These are phyloP conservation scores for Tenthredo distinguenda DNA, from an alignment of 2,888 invertebrate species.

Conservation along the genomic window DNA sequence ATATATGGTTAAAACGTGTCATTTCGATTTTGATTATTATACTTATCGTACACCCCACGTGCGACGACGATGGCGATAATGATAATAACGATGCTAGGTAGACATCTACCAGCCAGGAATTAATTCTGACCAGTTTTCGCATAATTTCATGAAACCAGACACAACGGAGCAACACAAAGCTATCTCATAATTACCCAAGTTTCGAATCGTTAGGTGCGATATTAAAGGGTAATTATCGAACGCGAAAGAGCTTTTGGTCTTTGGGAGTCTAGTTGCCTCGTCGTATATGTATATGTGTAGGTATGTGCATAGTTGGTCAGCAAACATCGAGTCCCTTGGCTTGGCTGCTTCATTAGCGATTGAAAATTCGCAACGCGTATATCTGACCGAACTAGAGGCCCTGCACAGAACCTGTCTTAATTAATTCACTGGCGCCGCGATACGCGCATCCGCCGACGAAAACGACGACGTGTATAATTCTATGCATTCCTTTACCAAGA, in stretches of 20 bases:
- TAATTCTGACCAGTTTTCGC: not conserved
- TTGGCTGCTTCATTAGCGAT: slow-evolving; percentile 43
- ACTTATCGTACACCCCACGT: not conserved
- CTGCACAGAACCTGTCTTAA: slow-evolving; percentile 8
- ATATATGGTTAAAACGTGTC: not conserved
- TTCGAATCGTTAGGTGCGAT: not conserved
- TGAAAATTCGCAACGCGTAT: slow-evolving; percentile 42
- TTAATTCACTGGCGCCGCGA: slow-evolving; percentile 42
- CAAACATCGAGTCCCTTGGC: slow-evolving; percentile 21
- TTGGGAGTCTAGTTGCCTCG: slow-evolving; percentile 23
- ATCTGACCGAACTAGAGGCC: not conserved
- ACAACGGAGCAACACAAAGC: not conserved
- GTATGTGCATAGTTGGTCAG: not conserved
- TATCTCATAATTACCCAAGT: slow-evolving; percentile 38
- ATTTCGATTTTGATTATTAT: not conserved
- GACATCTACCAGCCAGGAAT: not conserved
- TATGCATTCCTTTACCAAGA: slow-evolving; percentile 19
- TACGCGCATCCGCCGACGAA: slow-evolving; percentile 31
- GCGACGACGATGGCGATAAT: not conserved
- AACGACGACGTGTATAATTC: not conserved
- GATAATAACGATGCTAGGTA: not conserved
- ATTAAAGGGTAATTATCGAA: slow-evolving; percentile 16
- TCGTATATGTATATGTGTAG: not conserved
- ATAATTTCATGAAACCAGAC: not conserved
- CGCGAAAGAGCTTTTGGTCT: slow-evolving; percentile 23